Evolutionary conservation across 2,888 invertebrate genomes (phyloP).

Genomic region (Belgica antarctica): DNA sequence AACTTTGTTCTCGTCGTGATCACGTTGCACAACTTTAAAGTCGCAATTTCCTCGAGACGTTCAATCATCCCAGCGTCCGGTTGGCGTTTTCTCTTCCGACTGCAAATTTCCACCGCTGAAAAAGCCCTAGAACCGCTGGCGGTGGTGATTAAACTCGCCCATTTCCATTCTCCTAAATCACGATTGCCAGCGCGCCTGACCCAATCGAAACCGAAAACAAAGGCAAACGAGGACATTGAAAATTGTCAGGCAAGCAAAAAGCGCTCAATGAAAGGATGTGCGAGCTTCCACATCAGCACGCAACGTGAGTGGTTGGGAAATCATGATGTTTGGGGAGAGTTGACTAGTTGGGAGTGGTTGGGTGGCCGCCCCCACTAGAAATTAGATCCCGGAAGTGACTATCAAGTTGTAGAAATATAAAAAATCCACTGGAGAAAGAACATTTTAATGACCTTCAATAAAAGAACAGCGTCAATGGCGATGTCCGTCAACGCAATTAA

Average conservation of each 20-base stretch:
- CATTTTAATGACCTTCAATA: not conserved
- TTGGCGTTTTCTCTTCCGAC: not conserved
- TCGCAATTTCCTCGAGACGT: not conserved
- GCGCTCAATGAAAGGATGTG: not conserved
- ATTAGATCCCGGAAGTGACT: constrained; percentile 3
- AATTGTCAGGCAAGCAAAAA: not conserved
- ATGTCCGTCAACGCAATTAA: constrained; percentile 1
- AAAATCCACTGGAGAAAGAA: too few relatives aligned
- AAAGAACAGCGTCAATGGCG: not conserved
- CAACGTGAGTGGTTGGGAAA: not conserved
- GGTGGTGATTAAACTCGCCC: not conserved
- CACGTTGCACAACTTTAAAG: constrained; percentile 2
- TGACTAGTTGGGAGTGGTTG: not conserved
- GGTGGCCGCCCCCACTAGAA: not conserved
- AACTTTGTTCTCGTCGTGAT: not conserved
- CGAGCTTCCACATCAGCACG: not conserved
- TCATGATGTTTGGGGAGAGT: not conserved
- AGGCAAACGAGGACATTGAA: not conserved
- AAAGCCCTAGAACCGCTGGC: not conserved
- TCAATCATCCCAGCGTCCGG: not conserved
- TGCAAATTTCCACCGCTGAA: too few relatives aligned
- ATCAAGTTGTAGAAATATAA: too few relatives aligned
- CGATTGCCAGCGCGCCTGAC: not conserved
- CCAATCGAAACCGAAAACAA: not conserved
- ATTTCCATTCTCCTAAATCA: constrained; percentile 1